Conservation (phyloP, 1,140 invertebrate genomes). For the Zaprionus kolodkinae region DNA sequence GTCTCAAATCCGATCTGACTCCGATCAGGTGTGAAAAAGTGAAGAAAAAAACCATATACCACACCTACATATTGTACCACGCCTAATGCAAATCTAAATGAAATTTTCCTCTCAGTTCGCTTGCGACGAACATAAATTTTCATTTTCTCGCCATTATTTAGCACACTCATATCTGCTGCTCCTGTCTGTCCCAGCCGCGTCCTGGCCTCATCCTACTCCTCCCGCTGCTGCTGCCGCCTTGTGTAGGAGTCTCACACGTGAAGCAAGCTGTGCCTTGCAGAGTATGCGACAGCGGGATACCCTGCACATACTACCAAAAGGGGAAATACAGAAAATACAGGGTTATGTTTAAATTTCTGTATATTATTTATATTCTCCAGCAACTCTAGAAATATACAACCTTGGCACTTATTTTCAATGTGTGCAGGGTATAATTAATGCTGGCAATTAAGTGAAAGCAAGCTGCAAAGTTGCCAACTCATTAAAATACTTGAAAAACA, state of each 20-base stretch:
- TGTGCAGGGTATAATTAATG: neutral
- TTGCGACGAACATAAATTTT: conserved; percentile 30
- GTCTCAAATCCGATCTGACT: conserved; percentile 10
- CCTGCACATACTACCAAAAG: neutral
- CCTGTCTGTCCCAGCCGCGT: neutral
- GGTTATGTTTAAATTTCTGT: too few species aligned
- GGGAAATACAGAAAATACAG: too few species aligned
- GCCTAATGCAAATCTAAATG: conserved; percentile 14
- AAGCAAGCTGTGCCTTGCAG: neutral
- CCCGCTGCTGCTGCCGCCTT: neutral
- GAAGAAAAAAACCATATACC: too few species aligned
- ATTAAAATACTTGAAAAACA: neutral
- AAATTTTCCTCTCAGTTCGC: neutral
- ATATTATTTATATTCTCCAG: too few species aligned
- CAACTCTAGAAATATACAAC: too few species aligned
- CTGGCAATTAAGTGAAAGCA: neutral
- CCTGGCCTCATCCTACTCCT: too few species aligned
- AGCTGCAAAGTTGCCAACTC: neutral
- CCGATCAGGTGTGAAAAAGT: conserved; percentile 22
- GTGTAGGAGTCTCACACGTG: neutral
- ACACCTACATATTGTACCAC: neutral
- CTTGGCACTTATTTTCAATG: too few species aligned
- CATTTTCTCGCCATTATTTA: conserved; percentile 30
- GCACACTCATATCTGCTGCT: conserved; percentile 11
- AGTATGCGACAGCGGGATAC: neutral